These are phyloP conservation scores for Caenorhabditis briggsae DNA, from an alignment of 1,140 invertebrate genomes.

Conservation along the genomic window DNA sequence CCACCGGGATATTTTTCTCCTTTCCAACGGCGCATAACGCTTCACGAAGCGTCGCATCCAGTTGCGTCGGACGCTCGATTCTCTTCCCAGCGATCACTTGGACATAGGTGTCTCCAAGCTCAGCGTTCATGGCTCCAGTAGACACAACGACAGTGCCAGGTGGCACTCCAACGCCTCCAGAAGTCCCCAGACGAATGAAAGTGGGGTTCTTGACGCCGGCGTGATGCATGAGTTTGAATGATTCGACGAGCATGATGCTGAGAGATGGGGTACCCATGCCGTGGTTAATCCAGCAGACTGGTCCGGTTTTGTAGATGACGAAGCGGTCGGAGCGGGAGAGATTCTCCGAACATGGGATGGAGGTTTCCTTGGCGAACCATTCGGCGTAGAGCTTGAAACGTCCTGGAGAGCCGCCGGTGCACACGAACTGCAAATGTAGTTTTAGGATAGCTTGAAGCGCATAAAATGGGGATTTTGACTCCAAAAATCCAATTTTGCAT, in stretches of 20 bases:
- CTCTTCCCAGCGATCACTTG: constrained; percentile 90
- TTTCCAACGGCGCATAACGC: constrained; percentile 84
- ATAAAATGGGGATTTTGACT: not conserved
- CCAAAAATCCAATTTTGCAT: not conserved
- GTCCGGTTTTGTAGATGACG: constrained; percentile 97
- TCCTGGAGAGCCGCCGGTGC: constrained; percentile 95
- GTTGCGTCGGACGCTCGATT: constrained; percentile 85
- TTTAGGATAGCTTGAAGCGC: not conserved
- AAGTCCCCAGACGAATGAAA: constrained; percentile 92
- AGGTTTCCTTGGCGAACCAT: constrained; percentile 88
- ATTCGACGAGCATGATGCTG: constrained; percentile 90
- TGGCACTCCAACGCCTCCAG: constrained; percentile 86
- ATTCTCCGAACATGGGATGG: constrained; percentile 89
- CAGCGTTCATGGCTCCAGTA: constrained; percentile 71
- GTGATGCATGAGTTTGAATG: constrained; percentile 93
- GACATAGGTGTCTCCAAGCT: constrained; percentile 73
- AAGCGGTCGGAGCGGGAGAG: constrained; percentile 94
- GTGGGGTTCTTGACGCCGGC: constrained; percentile 87
- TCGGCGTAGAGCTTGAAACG: constrained; percentile 93
- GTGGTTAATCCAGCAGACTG: constrained; percentile 90
- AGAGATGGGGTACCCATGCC: constrained; percentile 94
- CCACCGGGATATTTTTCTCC: constrained; percentile 81
- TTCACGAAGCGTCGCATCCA: constrained; percentile 86
- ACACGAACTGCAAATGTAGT: constrained; percentile 89
- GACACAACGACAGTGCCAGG: constrained; percentile 76